phyloP scores from a whole-genome alignment of 2,113 vertebrate species.

The Tyto alba region DNA sequence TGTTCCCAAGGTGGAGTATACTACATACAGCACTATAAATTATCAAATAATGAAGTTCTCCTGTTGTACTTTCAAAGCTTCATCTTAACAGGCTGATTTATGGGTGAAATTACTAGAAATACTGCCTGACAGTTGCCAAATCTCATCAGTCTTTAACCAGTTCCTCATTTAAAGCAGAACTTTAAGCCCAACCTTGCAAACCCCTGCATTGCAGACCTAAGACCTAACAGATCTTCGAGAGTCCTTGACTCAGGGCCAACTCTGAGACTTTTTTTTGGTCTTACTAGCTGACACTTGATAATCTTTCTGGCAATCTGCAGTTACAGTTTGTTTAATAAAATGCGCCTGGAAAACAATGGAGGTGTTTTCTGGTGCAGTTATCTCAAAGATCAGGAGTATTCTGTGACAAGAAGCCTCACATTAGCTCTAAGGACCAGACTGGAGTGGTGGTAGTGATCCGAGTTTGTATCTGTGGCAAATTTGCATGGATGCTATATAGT shows the following conservation, averaged over 20 bases:
- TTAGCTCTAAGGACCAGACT: not conserved
- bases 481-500: not conserved
- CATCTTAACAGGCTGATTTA: constrained; percentile 51
- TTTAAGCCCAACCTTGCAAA: constrained; percentile 18
- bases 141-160: constrained; percentile 35
- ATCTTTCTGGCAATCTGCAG: constrained; percentile 55
- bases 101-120: constrained; percentile 46
- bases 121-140: constrained; percentile 18
- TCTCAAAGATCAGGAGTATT: constrained; percentile 9
- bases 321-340: constrained; percentile 11
- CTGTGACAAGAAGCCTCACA: not conserved
- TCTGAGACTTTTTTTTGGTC: not conserved
- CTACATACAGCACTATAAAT: constrained; percentile 24
- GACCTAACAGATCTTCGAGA: not conserved
- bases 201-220: not conserved
- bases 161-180: constrained; percentile 14
- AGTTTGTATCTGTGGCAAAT: not conserved
- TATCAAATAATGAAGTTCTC: constrained; percentile 54
- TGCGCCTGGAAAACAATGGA: not conserved
- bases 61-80: constrained; percentile 49
- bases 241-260: not conserved
- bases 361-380: constrained; percentile 5
- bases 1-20: constrained; percentile 46
- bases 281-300: not conserved
- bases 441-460: not conserved